phyloP scores from a whole-genome alignment of 2,888 invertebrate genomes.

The Drosophila mayaguana region DNA sequence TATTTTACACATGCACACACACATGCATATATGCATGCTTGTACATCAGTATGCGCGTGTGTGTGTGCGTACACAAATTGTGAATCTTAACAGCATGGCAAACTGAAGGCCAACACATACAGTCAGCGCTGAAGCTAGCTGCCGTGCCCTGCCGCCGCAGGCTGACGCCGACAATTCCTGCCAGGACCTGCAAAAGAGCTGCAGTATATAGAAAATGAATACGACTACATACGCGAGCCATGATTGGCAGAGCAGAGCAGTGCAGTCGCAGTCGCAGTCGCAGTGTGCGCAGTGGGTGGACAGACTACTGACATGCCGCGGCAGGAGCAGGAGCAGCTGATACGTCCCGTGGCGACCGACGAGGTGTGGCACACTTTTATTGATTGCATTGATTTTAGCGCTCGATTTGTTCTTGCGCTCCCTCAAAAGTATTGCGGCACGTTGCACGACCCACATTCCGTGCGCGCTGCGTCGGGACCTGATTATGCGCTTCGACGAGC shows the following conservation, averaged over 20 bases:
- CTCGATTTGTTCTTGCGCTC: constrained; percentile 46
- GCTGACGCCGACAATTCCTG: constrained; percentile 11
- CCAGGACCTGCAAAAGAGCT: constrained; percentile 44
- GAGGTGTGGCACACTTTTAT: constrained; percentile 54
- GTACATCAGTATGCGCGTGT: neutral
- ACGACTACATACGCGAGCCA: constrained; percentile 22
- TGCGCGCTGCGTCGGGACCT: constrained; percentile 18
- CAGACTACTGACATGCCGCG: constrained; percentile 29
- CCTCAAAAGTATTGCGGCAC: constrained; percentile 33
- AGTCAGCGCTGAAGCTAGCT: constrained; percentile 26
- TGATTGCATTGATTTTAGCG: constrained; percentile 74
- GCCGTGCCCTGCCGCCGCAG: constrained; percentile 39
- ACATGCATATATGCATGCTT: neutral
- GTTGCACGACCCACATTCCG: constrained; percentile 44
- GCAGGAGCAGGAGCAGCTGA: constrained; percentile 38
- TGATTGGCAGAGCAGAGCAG: constrained; percentile 63
- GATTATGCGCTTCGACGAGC: constrained; percentile 34
- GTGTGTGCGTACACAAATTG: constrained; percentile 12
- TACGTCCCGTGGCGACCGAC: constrained; percentile 11
- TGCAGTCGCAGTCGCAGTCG: constrained; percentile 28
- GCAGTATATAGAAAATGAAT: constrained; percentile 49
- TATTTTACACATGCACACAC: constrained; percentile 43
- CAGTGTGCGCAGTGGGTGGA: neutral
- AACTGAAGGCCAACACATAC: constrained; percentile 32
- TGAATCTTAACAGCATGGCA: constrained; percentile 39